phyloP scores from a whole-genome alignment of 2,888 invertebrate genomes.

The Cephus rjabovi region DNA sequence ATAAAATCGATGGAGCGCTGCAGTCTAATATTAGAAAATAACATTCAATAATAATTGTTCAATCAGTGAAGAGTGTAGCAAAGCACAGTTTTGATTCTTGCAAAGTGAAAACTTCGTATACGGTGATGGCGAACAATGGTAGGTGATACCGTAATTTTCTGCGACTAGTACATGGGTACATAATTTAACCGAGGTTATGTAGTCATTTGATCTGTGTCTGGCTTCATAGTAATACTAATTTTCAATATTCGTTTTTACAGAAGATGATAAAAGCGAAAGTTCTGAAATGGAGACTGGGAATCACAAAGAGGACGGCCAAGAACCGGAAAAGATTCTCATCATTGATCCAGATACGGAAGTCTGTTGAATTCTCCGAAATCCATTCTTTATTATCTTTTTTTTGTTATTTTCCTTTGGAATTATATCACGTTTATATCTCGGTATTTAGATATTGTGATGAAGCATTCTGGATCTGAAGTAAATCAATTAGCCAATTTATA shows the following conservation, averaged over 20 bases:
- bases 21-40: conserved; percentile 1
- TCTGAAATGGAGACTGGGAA: conserved; percentile 47
- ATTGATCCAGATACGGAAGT: conserved; percentile 74
- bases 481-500: background rate
- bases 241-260: conserved; percentile 20
- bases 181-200: too few species aligned
- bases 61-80: too few species aligned
- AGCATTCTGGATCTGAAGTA: background rate
- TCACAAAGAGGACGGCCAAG: conserved; percentile 47
- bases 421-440: background rate
- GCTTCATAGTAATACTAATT: background rate
- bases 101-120: too few species aligned
- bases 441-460: background rate
- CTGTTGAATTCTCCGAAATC: conserved; percentile 26
- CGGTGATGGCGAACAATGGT: too few species aligned
- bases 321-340: conserved; percentile 73
- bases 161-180: too few species aligned
- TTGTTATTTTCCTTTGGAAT: background rate
- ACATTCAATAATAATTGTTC: conserved; percentile 27
- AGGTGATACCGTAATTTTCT: too few species aligned
- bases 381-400: conserved; percentile 8
- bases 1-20: too few species aligned
- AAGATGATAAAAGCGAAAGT: conserved; percentile 48
- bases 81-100: too few species aligned
- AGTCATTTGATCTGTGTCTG: too few species aligned